Evolutionary conservation across 2,113 vertebrate genomes (phyloP).

Genomic region (Mesitornis unicolor): DNA sequence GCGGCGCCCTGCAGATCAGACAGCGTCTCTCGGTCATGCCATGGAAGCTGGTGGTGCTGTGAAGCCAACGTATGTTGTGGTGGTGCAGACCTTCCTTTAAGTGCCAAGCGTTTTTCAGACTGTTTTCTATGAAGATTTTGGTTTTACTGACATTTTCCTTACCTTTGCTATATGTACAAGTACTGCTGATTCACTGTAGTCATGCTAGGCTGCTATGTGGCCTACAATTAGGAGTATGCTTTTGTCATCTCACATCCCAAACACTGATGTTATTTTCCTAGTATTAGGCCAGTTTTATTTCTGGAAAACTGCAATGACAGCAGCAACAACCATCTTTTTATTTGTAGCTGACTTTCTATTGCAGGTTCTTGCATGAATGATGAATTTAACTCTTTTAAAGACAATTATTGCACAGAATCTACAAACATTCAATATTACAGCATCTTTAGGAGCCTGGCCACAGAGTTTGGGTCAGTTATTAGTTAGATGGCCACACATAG

Average conservation of each 20-base stretch:
- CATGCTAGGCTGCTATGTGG: not conserved
- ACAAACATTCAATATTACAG: accelerated
- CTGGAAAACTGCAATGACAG: not conserved
- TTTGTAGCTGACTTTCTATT: not conserved
- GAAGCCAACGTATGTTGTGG: not conserved
- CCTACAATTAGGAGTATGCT: not conserved
- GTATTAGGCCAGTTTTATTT: not conserved
- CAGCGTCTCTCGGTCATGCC: not conserved
- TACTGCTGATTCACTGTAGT: not conserved
- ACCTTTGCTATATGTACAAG: not conserved
- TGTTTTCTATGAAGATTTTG: not conserved
- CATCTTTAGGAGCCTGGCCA: not conserved
- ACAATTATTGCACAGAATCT: not conserved
- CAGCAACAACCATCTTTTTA: not conserved
- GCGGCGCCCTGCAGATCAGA: not conserved
- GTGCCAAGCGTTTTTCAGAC: not conserved
- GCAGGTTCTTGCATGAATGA: not conserved
- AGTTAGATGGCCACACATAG: not conserved
- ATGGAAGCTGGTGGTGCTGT: not conserved
- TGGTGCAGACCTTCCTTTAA: not conserved
- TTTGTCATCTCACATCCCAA: not conserved
- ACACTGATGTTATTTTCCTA: not conserved
- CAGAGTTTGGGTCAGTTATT: too few relatives aligned
- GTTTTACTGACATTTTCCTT: not conserved
- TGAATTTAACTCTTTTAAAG: not conserved